Base-by-base conservation (phyloP, 1,140 invertebrate species). In the Drosophila hydei region DNA sequence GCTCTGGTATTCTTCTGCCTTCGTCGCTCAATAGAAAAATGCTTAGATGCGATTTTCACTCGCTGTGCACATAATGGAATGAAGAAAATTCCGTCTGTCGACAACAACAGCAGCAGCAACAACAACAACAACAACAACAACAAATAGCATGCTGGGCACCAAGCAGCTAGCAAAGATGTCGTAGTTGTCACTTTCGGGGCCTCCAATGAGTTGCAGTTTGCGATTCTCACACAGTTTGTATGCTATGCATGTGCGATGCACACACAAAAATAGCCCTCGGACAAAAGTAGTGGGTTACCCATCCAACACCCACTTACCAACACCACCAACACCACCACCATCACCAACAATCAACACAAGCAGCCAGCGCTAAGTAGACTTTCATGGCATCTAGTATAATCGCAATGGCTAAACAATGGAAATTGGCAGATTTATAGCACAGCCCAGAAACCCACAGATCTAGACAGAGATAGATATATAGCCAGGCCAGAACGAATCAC, bases 221-320 rank as follows among this genome's bases (percentile, higher is more conserved):
- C 75, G 59, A 77, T 68, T 75, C 74, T 77, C 72, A 68, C 73
- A 70, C 72, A 74, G 54, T 74, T 64, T 74, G 33, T 54, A 12
- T 33, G 62, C 43, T 70, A 47, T 60, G 68, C 52, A 72, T 55
- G 50, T 51, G 50, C 33, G 43, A 61, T 48, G 58, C 43, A 79
- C 75, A 83, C 76, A 83, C 75, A 84, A 71, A 91, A 91, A 91
- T 91, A 91, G 89, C 89, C 89, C 89, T 90, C 89, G 89, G 85
- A 91, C 85, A 90, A 90, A 87, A 88, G 78, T 81, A 73, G 63
- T 77, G 65, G 55, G 62, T 69, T 27, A 42, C n/a, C 54, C 38
- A 51, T 30, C 63, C 47, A 23, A 59, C 36, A 8, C 47, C 58
- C 69, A 27, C 43, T 40, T 19, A 36, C 55, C 67, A 63, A 3